Evolutionary conservation across 2,888 invertebrate species (phyloP).

Genomic region (Chrysolina oricalcia): DNA sequence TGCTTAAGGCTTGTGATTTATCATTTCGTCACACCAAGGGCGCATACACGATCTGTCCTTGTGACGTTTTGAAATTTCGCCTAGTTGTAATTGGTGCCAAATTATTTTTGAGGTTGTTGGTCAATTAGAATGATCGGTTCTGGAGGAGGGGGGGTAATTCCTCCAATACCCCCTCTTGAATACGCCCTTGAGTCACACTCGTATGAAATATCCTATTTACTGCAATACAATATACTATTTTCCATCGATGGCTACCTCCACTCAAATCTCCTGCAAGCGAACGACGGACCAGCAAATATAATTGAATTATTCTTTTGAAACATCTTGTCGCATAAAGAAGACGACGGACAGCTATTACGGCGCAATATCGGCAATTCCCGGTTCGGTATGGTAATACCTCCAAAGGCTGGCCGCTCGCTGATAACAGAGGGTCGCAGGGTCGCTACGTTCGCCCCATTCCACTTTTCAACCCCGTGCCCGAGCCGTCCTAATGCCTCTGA

Average conservation of each 20-base stretch:
- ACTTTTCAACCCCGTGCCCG: constrained; percentile 31
- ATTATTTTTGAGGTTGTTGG: too few relatives aligned
- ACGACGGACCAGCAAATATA: constrained; percentile 29
- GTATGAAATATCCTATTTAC: too few relatives aligned
- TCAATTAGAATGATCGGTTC: too few relatives aligned
- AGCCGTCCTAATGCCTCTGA: constrained; percentile 45
- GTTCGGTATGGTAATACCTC: constrained; percentile 71
- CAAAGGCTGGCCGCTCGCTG: constrained; percentile 72
- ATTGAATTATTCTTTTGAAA: constrained; percentile 47
- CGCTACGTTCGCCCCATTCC: constrained; percentile 59
- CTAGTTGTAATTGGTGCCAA: too few relatives aligned
- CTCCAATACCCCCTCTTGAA: too few relatives aligned
- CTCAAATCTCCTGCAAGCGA: constrained; percentile 18
- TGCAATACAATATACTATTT: too few relatives aligned
- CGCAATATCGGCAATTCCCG: constrained; percentile 69
- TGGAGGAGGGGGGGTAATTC: too few relatives aligned
- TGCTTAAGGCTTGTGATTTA: too few relatives aligned
- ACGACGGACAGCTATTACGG: constrained; percentile 58
- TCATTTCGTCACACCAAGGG: too few relatives aligned
- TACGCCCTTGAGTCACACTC: too few relatives aligned
- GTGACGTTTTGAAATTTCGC: too few relatives aligned
- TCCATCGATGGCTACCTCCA: not conserved
- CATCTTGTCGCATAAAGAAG: constrained; percentile 51
- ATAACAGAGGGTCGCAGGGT: constrained; percentile 72
- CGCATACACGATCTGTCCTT: too few relatives aligned